Percentiles rank a stretch among this genome's conserved stretches.
phyloP scores from a whole-genome alignment of 2,888 invertebrate genomes.

The Aspidiotus destructor region DNA sequence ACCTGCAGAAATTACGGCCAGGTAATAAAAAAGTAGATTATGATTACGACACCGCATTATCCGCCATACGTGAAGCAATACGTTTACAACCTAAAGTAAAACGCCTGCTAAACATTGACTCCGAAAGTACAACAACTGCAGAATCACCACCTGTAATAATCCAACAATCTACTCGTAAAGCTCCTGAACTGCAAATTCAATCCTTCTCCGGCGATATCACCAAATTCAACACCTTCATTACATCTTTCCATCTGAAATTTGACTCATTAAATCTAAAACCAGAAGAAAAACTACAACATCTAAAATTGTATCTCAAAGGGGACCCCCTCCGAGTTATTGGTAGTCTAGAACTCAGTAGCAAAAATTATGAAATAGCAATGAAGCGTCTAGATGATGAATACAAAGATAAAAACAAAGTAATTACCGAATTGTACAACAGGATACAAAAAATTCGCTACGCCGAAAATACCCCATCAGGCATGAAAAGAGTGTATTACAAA shows the following conservation, averaged over 20 bases:
- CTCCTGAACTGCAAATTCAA: neutral
- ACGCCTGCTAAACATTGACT: neutral
- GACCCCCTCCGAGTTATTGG: neutral
- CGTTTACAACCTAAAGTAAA: neutral
- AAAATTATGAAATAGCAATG: neutral
- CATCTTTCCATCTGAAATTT: neutral
- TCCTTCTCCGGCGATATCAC: neutral
- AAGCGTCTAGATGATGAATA: neutral
- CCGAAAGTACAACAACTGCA: neutral
- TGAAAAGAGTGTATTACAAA: neutral
- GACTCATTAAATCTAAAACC: neutral
- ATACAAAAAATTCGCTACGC: neutral
- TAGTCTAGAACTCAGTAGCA: neutral
- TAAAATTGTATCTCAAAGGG: neutral
- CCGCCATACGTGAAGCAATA: neutral
- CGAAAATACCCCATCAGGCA: neutral
- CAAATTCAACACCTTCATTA: neutral
- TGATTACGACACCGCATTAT: neutral
- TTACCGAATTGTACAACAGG: neutral
- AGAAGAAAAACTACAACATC: neutral
- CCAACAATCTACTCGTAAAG: neutral
- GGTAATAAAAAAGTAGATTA: neutral
- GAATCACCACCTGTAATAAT: neutral
- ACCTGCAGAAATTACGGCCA: neutral
- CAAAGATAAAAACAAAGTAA: neutral